These are phyloP conservation scores for Spodoptera exigua DNA, from an alignment of 2,888 invertebrate genomes.

Conservation along the genomic window DNA sequence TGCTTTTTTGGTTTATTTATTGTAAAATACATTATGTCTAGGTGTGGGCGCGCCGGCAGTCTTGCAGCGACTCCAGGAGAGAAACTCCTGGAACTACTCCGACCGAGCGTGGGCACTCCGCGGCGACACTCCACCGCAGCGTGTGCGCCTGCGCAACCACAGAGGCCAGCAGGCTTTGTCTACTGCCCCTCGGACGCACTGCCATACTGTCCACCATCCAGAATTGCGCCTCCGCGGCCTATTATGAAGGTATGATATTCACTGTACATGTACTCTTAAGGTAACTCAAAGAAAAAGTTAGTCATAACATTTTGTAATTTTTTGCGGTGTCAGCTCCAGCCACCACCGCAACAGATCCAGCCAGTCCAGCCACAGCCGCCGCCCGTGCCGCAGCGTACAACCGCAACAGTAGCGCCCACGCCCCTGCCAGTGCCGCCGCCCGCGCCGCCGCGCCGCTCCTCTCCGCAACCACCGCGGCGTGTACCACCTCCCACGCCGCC, in stretches of 20 bases:
- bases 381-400: constrained; percentile 79
- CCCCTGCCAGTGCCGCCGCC: constrained; percentile 79
- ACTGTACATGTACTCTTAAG: neutral
- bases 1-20: too few species aligned
- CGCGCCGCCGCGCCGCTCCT: constrained; percentile 76
- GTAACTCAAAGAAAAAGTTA: neutral
- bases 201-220: constrained; percentile 86
- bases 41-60: constrained; percentile 86
- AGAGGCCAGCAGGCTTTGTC: constrained; percentile 78
- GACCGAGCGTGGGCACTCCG: constrained; percentile 82
- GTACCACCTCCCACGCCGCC: constrained; percentile 83
- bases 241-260: constrained; percentile 60
- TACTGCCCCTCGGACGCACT: constrained; percentile 87
- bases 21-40: constrained; percentile 43
- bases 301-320: neutral
- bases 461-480: constrained; percentile 80
- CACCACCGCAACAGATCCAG: constrained; percentile 75
- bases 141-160: constrained; percentile 73
- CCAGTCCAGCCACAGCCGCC: constrained; percentile 78
- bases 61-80: constrained; percentile 86
- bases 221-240: constrained; percentile 78
- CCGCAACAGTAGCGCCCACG: constrained; percentile 67
- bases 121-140: constrained; percentile 84
- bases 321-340: constrained; percentile 67
- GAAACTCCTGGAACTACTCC: constrained; percentile 87